Evolutionary conservation across 2,113 vertebrate genomes (phyloP), one percentile per base, ranked within the genome.

Genomic region (rabbit (Oryctolagus cuniculus)): DNA sequence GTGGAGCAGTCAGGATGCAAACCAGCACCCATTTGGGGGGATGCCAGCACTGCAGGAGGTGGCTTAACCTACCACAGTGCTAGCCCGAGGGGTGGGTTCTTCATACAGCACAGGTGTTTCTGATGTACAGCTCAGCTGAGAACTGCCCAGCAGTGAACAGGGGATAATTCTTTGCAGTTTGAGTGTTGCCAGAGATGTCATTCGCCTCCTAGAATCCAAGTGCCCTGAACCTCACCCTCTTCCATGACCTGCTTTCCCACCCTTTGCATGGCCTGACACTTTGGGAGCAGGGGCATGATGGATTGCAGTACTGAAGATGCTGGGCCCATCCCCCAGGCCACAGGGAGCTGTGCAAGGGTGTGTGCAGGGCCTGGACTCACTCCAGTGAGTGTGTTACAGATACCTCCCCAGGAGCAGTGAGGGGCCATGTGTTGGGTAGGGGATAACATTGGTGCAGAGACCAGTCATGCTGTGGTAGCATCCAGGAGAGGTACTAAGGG

Each of bases 351-450:
- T 25, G 21, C 9, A 15, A 15, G 8, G 15, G 51, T 49, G 27
- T 24, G 5, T n/a, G 8, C 11, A 84, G 53, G n/a, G 19, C 19
- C 61, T 66, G 0, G 25, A 0, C 19, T 44, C 3, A 0, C 51
- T 70, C 34, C n/a, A 5, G 3, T 31, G 51, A 70, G 24, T 44
- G 21, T 73, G 34, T 58, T 77, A n/a, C 55, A 87, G 82, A 1
- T 85, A 49, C 4, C 58, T 69, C 44, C 21, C 55, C 58, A 87
- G 58, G 10, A 81, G 49, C 75, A 31, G 0, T 58, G 72, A 95
- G 64, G n/a, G 51, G 34, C 16, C 27, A 10, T 5, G 55, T 77
- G 61, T 36, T 22, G 29, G 84, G 34, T 11, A 66, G 16, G 13
- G 61, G 6, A 34, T 75, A 66, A 49, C 19, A 29, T 19, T 64